phyloP scores from a whole-genome alignment of 1,140 invertebrate species.

The Pollicipes pollicipes region DNA sequence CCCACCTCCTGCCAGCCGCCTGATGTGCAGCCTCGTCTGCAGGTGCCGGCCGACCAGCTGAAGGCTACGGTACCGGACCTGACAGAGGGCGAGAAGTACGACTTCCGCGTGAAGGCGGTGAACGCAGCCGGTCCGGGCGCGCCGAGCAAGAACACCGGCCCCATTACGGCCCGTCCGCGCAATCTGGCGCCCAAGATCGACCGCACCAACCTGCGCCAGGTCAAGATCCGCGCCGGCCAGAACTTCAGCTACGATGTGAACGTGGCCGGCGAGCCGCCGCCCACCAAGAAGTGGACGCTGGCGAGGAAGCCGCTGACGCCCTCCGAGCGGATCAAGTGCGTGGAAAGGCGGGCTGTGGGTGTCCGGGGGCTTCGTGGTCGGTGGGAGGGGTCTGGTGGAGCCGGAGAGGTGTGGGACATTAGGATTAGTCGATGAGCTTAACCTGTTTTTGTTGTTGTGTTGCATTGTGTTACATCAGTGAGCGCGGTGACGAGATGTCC shows the following conservation, averaged over 20 bases:
- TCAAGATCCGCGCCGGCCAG: slow-evolving; percentile 75
- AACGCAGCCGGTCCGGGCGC: slow-evolving; percentile 87
- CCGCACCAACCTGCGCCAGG: slow-evolving; percentile 60
- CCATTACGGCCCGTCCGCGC: slow-evolving; percentile 73
- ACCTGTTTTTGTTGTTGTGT: too few relatives aligned
- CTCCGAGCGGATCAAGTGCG: slow-evolving; percentile 45
- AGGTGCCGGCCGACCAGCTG: slow-evolving; percentile 54
- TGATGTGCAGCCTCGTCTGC: background rate
- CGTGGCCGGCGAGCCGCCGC: slow-evolving; percentile 72
- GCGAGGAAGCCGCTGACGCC: slow-evolving; percentile 51
- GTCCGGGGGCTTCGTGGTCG: too few relatives aligned
- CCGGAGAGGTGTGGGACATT: too few relatives aligned
- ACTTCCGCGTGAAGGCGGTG: slow-evolving; percentile 75
- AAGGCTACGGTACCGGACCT: slow-evolving; percentile 71
- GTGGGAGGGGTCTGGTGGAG: slow-evolving; percentile 30
- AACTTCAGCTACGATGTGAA: slow-evolving; percentile 63
- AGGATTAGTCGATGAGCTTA: too few relatives aligned
- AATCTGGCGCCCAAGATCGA: slow-evolving; percentile 74
- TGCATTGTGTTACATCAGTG: too few relatives aligned
- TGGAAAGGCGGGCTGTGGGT: too few relatives aligned
- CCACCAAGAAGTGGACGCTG: slow-evolving; percentile 71
- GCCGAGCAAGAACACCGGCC: slow-evolving; percentile 66
- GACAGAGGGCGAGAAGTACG: slow-evolving; percentile 73
- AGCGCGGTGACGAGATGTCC: too few relatives aligned
- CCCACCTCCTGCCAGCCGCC: too few relatives aligned